Base-by-base conservation (phyloP, 2,888 invertebrate species). In the Tachina lurida region DNA sequence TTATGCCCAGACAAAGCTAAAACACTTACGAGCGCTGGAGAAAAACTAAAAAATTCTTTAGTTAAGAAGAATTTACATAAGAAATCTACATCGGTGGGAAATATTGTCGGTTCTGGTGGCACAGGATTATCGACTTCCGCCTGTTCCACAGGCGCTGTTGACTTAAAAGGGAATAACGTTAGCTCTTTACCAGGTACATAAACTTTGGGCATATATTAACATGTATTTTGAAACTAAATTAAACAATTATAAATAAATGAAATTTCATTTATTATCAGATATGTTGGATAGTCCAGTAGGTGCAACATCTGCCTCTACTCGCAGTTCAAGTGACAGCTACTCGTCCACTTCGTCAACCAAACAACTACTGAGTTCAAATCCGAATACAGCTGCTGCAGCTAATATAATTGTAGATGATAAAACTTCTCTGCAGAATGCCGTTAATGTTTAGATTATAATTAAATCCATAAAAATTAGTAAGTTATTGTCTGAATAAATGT, bases 311-410 rank as follows among this genome's bases (percentile, higher is more conserved):
- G 90, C 93, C 7, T 93, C 93, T 15, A 93, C 93, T 17, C 95
- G 96, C 67, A 96, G 96, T 86, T 96, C 96, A 83, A 96, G 95
- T 79, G 97, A 97, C 91, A 96, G 96, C 89, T 97, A 96, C 93
- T 96, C 96, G 89, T 96, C 96, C 10, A 95, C 95, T 78, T 96
- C 96, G n/a, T 96, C 96, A 62, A 96, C 96, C 5, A 94, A 96
- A 41, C 95, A 96, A 91, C 93, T 96, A 87, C 94, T 96, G 87
- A 94, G 95, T 79, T 93, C 94, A 19, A 93, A 93, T 87, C 90
- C 92, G 52, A 89, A 91, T 83, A 90, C 91, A 68, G 88, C 89
- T 71, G 88, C 89, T 54, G 90, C 89, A 43, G 91, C 91, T 22
- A 92, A 92, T 84, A 92, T 92, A 12, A 92, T 92, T 71, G 90